A percentile compares a stretch with the other conserved stretches of the same genome.
Conservation (phyloP, 2,797 vertebrate species). For the Limnodromus scolopaceus region DNA sequence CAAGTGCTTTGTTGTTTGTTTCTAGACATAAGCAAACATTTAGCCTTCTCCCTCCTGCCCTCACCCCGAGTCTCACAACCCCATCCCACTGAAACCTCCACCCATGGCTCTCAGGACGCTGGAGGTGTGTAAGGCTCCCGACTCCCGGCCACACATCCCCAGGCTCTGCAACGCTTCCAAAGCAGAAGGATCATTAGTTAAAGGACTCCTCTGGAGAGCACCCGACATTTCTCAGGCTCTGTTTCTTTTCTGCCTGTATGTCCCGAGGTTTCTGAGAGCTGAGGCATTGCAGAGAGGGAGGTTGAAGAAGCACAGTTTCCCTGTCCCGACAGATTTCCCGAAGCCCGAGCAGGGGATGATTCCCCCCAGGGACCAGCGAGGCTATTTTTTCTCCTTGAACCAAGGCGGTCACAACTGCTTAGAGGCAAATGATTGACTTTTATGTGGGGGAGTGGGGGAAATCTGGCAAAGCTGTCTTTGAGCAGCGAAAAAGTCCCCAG, state of each 20-base stretch:
- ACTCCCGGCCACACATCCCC: fast-evolving
- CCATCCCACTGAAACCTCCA: fast-evolving
- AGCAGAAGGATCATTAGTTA: neutral
- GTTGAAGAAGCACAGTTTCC: neutral
- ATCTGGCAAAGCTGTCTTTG: neutral
- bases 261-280: neutral
- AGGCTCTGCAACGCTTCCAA: neutral
- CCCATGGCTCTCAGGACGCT: neutral
- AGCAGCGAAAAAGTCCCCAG: neutral
- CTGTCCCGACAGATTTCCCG: neutral
- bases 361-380: neutral
- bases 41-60: neutral
- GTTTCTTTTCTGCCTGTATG: slow-evolving; percentile 8
- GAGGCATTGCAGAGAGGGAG: neutral
- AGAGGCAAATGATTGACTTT: neutral
- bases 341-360: neutral
- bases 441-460: neutral
- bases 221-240: neutral
- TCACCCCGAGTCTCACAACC: neutral
- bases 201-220: neutral
- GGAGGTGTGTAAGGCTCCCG: fast-evolving
- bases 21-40: neutral
- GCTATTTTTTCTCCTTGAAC: neutral
- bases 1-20: neutral
- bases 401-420: neutral